Conservation (phyloP, 2,797 vertebrate species). For the Pelodytes ibericus region DNA sequence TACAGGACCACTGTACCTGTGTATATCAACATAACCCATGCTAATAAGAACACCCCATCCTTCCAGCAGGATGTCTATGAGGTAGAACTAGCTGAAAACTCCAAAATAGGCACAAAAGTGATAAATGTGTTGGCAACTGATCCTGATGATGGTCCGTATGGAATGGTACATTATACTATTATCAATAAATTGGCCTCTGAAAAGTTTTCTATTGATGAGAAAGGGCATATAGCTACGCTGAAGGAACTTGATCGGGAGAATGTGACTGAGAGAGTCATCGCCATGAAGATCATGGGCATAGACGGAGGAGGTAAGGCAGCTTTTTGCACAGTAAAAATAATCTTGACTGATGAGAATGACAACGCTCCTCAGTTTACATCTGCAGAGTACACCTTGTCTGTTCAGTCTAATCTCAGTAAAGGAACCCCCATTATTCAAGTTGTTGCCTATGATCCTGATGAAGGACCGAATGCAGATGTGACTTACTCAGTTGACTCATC, state of each 20-base stretch:
- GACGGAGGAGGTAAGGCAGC: constrained; percentile 93
- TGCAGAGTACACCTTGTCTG: constrained; percentile 86
- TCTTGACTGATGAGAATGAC: constrained; percentile 96
- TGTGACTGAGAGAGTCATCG: constrained; percentile 88
- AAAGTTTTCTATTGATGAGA: constrained; percentile 84
- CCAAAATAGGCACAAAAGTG: constrained; percentile 90
- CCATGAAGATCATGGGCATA: constrained; percentile 96
- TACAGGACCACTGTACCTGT: constrained; percentile 92
- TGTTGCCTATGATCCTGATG: constrained; percentile 93
- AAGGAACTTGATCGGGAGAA: constrained; percentile 93
- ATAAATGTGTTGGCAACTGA: constrained; percentile 89
- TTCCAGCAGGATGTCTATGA: constrained; percentile 90
- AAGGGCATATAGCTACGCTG: constrained; percentile 86
- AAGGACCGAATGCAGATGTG: constrained; percentile 95
- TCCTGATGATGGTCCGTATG: constrained; percentile 89
- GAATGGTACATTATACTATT: constrained; percentile 93
- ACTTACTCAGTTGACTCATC: constrained; percentile 85
- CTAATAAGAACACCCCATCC: constrained; percentile 87
- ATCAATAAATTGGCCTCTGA: constrained; percentile 94
- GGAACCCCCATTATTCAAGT: constrained; percentile 91
- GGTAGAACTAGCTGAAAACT: constrained; percentile 93
- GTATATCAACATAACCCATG: constrained; percentile 90
- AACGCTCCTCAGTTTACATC: constrained; percentile 92
- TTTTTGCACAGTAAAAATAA: constrained; percentile 95
- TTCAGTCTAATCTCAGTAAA: constrained; percentile 90